Evolutionary conservation across 1,140 invertebrate species (phyloP).

Genomic region (Pemphigus obesinymphae): DNA sequence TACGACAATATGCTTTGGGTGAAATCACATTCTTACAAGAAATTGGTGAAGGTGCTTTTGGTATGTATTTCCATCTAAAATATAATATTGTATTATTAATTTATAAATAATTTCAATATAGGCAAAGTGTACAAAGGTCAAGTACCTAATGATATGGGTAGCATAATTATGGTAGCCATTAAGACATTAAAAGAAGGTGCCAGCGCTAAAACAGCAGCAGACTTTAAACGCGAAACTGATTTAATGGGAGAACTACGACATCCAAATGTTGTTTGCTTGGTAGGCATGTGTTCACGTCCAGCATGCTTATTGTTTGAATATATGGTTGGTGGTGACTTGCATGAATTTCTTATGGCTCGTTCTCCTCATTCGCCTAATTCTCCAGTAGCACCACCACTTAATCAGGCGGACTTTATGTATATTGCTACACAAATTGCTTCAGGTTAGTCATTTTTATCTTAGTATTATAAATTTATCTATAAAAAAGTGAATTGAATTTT

Average conservation of each 20-base stretch:
- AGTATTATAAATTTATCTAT: not conserved
- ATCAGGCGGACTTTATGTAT: constrained; percentile 73
- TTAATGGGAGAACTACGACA: constrained; percentile 89
- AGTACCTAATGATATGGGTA: constrained; percentile 60
- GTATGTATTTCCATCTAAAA: constrained; percentile 53
- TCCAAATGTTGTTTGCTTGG: constrained; percentile 91
- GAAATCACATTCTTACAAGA: constrained; percentile 84
- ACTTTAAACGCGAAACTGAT: constrained; percentile 79
- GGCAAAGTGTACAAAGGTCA: constrained; percentile 91
- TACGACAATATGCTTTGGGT: constrained; percentile 62
- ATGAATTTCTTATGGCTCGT: constrained; percentile 87
- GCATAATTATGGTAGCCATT: constrained; percentile 75
- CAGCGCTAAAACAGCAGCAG: constrained; percentile 81
- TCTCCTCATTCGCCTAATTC: constrained; percentile 63
- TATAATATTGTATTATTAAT: not conserved
- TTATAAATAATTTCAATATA: constrained; percentile 45
- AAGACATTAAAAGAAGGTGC: constrained; percentile 93
- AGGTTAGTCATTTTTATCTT: constrained; percentile 53
- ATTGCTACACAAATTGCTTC: constrained; percentile 89
- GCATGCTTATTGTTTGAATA: constrained; percentile 97
- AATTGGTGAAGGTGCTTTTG: constrained; percentile 93
- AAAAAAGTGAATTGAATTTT: not conserved
- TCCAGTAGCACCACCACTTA: constrained; percentile 65
- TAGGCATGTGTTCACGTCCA: constrained; percentile 85
- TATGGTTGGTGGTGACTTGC: constrained; percentile 89